phyloP scores from a whole-genome alignment of 2,113 vertebrate genomes.

The Oxyura jamaicensis region DNA sequence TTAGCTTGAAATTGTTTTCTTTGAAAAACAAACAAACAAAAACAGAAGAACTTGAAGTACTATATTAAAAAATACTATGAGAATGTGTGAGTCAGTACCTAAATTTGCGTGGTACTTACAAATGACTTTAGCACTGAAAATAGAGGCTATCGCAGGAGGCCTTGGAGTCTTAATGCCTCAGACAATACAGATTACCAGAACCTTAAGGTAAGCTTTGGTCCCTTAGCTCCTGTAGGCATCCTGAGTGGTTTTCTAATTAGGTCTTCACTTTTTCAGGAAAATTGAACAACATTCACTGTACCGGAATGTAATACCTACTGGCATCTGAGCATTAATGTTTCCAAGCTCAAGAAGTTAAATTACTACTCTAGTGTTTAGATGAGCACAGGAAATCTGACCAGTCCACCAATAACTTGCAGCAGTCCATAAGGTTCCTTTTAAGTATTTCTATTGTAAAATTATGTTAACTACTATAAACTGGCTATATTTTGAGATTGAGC shows the following conservation, averaged over 20 bases:
- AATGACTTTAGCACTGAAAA: not conserved
- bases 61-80: not conserved
- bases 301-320: not conserved
- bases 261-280: not conserved
- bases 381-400: too few species aligned
- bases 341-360: not conserved
- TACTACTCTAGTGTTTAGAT: not conserved
- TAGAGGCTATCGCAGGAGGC: not conserved
- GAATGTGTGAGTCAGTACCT: not conserved
- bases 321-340: not conserved
- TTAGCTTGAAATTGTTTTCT: not conserved
- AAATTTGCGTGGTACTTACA: accelerated
- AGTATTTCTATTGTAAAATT: not conserved
- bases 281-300: not conserved
- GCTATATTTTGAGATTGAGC: not conserved
- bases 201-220: not conserved
- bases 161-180: not conserved
- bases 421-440: not conserved
- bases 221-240: not conserved
- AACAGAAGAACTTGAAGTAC: not conserved
- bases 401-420: not conserved
- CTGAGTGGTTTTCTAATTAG: not conserved
- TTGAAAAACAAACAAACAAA: not conserved
- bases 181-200: not conserved
- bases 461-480: not conserved